Conservation (phyloP, 2,113 vertebrate genomes). For the Parotia lawesii region DNA sequence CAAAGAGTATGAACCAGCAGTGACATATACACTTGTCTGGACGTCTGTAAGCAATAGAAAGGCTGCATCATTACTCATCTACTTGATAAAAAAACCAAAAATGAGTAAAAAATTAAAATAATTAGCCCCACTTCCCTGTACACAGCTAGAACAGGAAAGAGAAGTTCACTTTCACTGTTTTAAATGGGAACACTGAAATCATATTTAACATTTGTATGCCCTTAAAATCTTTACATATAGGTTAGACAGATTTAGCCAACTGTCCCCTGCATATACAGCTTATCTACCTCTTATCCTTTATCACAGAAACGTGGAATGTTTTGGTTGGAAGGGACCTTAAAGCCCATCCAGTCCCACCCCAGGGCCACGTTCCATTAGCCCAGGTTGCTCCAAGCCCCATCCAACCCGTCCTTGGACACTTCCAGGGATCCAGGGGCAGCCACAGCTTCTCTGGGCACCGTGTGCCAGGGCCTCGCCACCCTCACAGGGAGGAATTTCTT, state of each 20-base stretch:
- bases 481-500: neutral
- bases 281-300: neutral
- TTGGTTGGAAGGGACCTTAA: neutral
- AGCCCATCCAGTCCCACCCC: no score
- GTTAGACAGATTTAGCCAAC: neutral
- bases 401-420: neutral
- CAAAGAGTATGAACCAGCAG: neutral
- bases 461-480: neutral
- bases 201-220: neutral
- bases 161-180: neutral
- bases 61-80: neutral
- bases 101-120: neutral
- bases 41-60: neutral
- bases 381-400: accelerated
- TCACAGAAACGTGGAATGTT: accelerated
- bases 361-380: accelerated
- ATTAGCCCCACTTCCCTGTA: neutral
- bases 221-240: neutral
- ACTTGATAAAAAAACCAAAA: neutral
- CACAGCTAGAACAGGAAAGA: neutral
- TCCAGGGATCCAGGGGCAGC: neutral
- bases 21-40: neutral
- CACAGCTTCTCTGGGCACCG: neutral
- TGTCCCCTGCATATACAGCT: neutral
- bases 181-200: neutral